Base-by-base conservation (phyloP, 2,113 vertebrate species). In the Mohoua ochrocephala region DNA sequence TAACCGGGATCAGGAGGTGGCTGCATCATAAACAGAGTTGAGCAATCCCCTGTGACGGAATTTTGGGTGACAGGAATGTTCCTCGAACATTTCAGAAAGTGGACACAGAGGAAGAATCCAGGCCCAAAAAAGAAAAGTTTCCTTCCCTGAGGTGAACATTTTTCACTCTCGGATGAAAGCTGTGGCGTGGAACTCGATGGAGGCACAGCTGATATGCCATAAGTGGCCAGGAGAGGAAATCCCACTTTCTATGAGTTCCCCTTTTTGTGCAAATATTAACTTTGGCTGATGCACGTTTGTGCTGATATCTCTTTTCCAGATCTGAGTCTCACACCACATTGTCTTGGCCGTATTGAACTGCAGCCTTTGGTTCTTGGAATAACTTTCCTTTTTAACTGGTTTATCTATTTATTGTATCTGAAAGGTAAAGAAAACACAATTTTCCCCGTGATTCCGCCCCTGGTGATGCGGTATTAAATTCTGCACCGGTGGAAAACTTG, bases 181-280 rank as follows among this genome's bases (percentile, higher is more conserved):
- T 86, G 96, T 39, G 91, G 93, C 69, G 93, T 91, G 93, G 74
- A 75, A 92, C 97, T 96, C 37, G 50, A 97, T 94, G 89, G 97
- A 98, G 95, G 87, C 50, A 50, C 74, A 59, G 87, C 79, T 75
- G 91, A 97, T 96, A 96, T 42, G 74, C 93, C 65, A 12, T 57
- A 80, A 96, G 95, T 83, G 70, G 95, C 93, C 88, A 69, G 78
- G 75, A 96, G 91, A 98, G 98, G 98, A 98, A 98, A 98, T 97
- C 97, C 93, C 93, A 97, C 94, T 95, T 98, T 96, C 87, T 98
- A 81, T 98, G 98, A 98, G 97, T 99, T 98, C 98, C 97, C 85
- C 91, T 97, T 98, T 97, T 98, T 98, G 97, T 98, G 94, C 98
- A 98, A 99, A 99, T 98, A 98, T 98, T 99, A 98, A 93, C 97